These are phyloP conservation scores for Petaurus breviceps DNA, from an alignment of 2,113 vertebrate genomes.

Conservation along the genomic window DNA sequence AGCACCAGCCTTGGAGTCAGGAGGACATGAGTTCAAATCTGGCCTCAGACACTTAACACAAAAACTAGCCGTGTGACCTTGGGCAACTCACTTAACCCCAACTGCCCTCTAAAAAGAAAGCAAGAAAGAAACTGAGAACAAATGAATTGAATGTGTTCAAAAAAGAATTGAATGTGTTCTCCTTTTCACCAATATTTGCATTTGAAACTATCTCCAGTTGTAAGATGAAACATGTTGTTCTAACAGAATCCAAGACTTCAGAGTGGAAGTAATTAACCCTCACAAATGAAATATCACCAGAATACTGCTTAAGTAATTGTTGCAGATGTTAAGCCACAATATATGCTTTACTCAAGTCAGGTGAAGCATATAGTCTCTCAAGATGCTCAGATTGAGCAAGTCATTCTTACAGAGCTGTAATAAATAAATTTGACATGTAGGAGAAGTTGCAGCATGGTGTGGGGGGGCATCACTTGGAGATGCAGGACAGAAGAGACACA, in stretches of 20 bases:
- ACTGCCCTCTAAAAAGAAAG: no score
- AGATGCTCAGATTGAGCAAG: background rate
- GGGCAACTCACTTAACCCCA: no score
- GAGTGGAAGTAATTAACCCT: background rate
- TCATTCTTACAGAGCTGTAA: background rate
- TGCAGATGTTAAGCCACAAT: background rate
- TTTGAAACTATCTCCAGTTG: background rate
- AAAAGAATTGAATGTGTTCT: background rate
- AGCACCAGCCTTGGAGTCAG: no score
- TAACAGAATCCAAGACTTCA: background rate
- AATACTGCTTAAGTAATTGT: background rate
- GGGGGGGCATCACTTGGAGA: background rate
- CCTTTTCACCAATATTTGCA: background rate
- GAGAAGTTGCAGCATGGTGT: background rate
- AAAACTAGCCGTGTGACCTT: no score
- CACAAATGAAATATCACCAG: background rate
- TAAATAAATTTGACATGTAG: background rate
- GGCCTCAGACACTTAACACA: no score
- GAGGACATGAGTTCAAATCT: no score
- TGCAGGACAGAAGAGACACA: background rate
- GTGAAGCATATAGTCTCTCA: background rate
- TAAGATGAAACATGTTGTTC: background rate
- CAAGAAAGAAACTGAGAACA: background rate
- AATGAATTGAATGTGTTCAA: background rate
- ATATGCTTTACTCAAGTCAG: background rate